Evolutionary conservation across 2,888 invertebrate genomes (phyloP).

Genomic region (Stenoptilia bipunctidactyla): DNA sequence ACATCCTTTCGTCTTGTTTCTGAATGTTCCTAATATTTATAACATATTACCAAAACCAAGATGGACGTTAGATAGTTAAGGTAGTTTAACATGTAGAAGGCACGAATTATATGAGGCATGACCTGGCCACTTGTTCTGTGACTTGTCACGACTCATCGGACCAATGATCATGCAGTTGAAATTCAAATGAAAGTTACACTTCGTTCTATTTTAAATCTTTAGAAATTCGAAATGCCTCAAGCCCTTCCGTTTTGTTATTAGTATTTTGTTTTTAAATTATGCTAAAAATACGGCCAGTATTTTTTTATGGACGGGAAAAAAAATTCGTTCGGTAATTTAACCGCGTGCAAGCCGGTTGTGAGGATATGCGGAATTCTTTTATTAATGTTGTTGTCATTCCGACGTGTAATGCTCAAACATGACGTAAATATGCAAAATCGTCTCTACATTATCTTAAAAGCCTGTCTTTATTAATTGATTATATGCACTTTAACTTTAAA

Average conservation of each 20-base stretch:
- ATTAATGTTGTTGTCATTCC: slow-evolving; percentile 6
- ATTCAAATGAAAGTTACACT: no score
- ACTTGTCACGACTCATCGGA: slow-evolving; percentile 38
- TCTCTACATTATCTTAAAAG: no score
- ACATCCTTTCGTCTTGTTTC: no score
- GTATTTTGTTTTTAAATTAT: no score
- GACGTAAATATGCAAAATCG: neutral
- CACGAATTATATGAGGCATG: slow-evolving; percentile 52
- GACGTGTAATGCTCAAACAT: slow-evolving; percentile 6
- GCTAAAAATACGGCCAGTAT: neutral
- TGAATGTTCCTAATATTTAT: no score
- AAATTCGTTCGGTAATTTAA: slow-evolving; percentile 5
- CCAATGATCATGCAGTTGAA: no score
- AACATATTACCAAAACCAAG: neutral
- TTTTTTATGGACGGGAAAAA: slow-evolving; percentile 1
- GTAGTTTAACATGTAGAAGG: slow-evolving; percentile 29
- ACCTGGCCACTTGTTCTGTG: slow-evolving; percentile 26
- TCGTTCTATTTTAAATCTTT: no score
- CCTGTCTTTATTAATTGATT: no score
- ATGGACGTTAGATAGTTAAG: slow-evolving; percentile 13
- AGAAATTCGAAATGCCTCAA: no score
- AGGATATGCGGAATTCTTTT: slow-evolving; percentile 16
- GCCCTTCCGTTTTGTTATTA: no score
- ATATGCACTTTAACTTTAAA: no score
- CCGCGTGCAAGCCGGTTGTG: slow-evolving; percentile 13